phyloP scores from a whole-genome alignment of 2,888 invertebrate genomes.

The Eupithecia centaureata region DNA sequence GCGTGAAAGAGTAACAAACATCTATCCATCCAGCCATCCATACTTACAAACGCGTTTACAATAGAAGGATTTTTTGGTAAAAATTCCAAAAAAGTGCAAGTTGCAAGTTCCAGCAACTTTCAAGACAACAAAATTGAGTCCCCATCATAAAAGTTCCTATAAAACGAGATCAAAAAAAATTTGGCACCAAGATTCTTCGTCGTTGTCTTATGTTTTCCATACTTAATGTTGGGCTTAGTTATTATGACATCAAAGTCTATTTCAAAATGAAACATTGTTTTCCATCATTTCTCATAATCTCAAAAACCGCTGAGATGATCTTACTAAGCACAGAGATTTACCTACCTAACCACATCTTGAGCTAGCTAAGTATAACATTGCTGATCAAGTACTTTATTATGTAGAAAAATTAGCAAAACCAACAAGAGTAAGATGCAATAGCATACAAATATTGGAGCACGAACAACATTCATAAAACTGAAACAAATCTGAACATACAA shows the following conservation, averaged over 20 bases:
- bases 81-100: too few species aligned
- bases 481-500: conserved; percentile 2
- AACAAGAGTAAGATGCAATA: not conserved
- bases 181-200: too few species aligned
- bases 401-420: not conserved
- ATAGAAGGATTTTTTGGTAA: too few species aligned
- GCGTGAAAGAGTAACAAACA: too few species aligned
- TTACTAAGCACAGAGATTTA: not conserved
- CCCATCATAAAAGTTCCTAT: too few species aligned
- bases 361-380: not conserved
- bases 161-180: too few species aligned
- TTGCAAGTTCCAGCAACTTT: too few species aligned
- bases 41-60: too few species aligned
- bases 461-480: not conserved
- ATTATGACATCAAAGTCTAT: too few species aligned
- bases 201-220: not conserved
- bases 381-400: not conserved
- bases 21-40: too few species aligned
- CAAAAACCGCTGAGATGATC: not conserved
- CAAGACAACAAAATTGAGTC: too few species aligned
- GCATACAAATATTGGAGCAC: not conserved
- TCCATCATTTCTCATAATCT: not conserved
- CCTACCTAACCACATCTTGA: not conserved
- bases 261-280: not conserved
- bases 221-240: too few species aligned